phyloP scores from a whole-genome alignment of 2,888 invertebrate genomes.

The Lithophane ornitopus region DNA sequence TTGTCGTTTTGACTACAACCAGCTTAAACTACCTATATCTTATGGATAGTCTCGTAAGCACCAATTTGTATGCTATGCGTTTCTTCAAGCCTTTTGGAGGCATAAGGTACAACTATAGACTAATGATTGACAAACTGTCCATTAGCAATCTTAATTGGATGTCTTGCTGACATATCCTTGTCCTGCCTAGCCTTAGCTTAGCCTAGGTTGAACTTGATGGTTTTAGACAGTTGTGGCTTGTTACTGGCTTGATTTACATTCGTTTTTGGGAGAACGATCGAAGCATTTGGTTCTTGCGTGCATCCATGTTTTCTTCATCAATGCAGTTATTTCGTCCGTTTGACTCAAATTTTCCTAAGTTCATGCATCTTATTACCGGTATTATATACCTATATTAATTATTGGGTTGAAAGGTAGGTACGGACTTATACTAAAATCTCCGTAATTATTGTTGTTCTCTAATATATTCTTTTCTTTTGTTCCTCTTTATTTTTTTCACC shows the following conservation, averaged over 20 bases:
- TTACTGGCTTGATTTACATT: conserved; percentile 27
- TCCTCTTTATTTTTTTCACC: neutral
- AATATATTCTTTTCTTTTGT: neutral
- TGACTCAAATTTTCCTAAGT: neutral
- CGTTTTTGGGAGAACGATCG: conserved; percentile 17
- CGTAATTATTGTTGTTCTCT: neutral
- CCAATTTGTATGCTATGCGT: conserved; percentile 46
- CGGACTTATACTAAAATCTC: neutral
- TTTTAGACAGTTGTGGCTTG: conserved; percentile 8
- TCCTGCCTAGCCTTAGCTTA: conserved; percentile 8
- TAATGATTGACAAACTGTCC: conserved; percentile 57
- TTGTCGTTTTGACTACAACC: neutral
- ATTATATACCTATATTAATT: neutral
- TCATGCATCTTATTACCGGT: neutral
- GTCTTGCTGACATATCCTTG: conserved; percentile 40
- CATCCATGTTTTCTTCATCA: too few relatives aligned
- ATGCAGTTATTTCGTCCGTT: too few relatives aligned
- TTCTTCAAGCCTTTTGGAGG: conserved; percentile 11
- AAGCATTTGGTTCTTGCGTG: neutral
- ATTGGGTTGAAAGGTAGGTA: neutral
- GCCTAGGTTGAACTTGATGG: neutral
- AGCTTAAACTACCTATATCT: neutral
- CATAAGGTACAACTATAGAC: conserved; percentile 1
- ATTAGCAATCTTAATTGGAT: conserved; percentile 40
- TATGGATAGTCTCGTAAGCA: neutral